Evolutionary conservation across 1,140 invertebrate species (phyloP), one percentile per base, ranked within the genome.

Genomic region (Eurosta solidaginis): DNA sequence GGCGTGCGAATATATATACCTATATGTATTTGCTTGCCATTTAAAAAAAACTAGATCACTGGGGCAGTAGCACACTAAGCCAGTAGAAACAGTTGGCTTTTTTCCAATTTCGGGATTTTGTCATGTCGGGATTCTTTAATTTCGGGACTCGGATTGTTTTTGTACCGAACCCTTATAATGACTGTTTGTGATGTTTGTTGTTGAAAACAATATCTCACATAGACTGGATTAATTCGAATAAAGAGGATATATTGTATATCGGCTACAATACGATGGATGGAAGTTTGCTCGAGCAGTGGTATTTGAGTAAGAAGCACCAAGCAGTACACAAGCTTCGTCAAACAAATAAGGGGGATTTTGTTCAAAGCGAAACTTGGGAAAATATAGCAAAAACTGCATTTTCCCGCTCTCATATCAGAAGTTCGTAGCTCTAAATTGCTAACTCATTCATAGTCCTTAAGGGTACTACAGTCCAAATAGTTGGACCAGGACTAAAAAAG

Each of bases 201-300:
- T n/a, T n/a, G n/a, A n/a, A n/a, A n/a, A n/a, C n/a, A 6, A 83
- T 96, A 81, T 93, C 92, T 1, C 92, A 94, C 82, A 85, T 97
- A 4, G 92, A 94, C 77, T 97, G 96, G 91, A 92, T 95, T 63
- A 91, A 93, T 9, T 89, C 92, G 27, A 96, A 96, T 84, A 94
- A 94, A 84, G 92, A 93, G 3, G 95, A 97, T 89, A 93, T 94
- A 1, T 88, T 96, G 14, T 91, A 95, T 50, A 92, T 96, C 9
- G 91, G 92, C 50, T 93, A 92, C 49, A 93, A 90, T 78, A 90
- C 90, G 76, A 88, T 87, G 6, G 89, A 88, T 36, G 90, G 90
- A n/a, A 93, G 93, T 82, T 91, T 92, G 52, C 89, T 97, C 20
- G 94, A 97, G 85, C 90, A 97, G 6, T 98, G 96, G 96, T 94